These are phyloP conservation scores for Drepana arcuata DNA, from an alignment of 1,140 invertebrate species.

Conservation along the genomic window DNA sequence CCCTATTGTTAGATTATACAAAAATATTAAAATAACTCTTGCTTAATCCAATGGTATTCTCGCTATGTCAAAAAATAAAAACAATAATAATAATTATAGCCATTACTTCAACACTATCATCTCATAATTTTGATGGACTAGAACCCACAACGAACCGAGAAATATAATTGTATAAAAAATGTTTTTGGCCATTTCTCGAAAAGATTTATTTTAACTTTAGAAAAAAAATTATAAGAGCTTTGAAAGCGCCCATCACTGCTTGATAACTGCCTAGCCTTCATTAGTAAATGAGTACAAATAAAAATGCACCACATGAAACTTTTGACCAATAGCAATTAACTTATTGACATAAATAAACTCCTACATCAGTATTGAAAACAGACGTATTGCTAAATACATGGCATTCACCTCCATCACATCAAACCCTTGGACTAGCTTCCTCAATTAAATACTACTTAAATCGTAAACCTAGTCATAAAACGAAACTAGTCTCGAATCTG, in stretches of 20 bases:
- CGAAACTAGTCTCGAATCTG: slow-evolving; percentile 62
- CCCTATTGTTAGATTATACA: slow-evolving; percentile 62
- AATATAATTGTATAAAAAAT: slow-evolving; percentile 37
- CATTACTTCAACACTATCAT: slow-evolving; percentile 41
- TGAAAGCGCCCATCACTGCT: too few species aligned
- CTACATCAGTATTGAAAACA: too few species aligned
- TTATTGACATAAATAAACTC: too few species aligned
- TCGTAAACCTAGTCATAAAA: slow-evolving; percentile 61
- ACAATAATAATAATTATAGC: slow-evolving; percentile 33
- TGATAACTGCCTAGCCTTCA: too few species aligned
- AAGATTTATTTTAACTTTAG: too few species aligned
- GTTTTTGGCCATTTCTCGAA: slow-evolving; percentile 55
- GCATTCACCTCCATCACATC: slow-evolving; percentile 63
- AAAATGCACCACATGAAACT: too few species aligned
- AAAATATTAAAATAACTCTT: slow-evolving; percentile 54
- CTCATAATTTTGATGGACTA: slow-evolving; percentile 65
- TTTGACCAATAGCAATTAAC: too few species aligned
- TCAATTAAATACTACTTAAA: slow-evolving; percentile 65
- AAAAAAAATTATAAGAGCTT: too few species aligned
- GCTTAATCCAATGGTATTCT: slow-evolving; percentile 36
- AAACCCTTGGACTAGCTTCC: slow-evolving; percentile 68
- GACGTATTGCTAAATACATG: slow-evolving; percentile 50
- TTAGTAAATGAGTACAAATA: too few species aligned
- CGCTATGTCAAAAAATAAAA: slow-evolving; percentile 29
- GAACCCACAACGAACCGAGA: slow-evolving; percentile 56